A percentile compares a stretch with the other conserved stretches of the same genome.
Conservation (phyloP, 2,888 invertebrate species). For the Ceramica pisi region DNA sequence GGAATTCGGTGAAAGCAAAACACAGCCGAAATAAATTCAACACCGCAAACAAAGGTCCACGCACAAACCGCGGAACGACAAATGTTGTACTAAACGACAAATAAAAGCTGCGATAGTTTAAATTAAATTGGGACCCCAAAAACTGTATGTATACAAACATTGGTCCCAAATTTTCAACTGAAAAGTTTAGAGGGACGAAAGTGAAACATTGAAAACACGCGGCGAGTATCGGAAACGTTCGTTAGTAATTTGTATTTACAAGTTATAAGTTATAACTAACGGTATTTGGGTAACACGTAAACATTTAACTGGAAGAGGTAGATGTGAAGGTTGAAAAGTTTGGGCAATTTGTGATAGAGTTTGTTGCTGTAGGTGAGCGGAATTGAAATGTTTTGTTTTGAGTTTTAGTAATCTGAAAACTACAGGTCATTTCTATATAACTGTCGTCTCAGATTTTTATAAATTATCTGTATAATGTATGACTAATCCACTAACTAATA, state of each 20-base stretch:
- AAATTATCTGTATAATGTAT: neutral
- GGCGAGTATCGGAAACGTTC: conserved; percentile 80
- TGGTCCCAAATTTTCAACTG: conserved; percentile 75
- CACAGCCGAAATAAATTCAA: conserved; percentile 79
- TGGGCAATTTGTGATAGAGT: conserved; percentile 35
- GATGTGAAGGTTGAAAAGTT: conserved; percentile 41
- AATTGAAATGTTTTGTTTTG: conserved; percentile 23
- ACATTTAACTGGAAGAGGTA: conserved; percentile 42
- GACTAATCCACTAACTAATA: neutral
- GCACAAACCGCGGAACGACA: conserved; percentile 81
- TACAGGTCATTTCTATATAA: neutral
- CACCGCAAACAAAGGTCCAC: conserved; percentile 83
- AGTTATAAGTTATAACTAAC: conserved; percentile 74
- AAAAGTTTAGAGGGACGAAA: conserved; percentile 81
- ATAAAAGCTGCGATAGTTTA: conserved; percentile 89
- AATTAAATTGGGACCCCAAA: conserved; percentile 89
- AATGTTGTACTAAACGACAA: conserved; percentile 89
- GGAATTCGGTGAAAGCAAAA: conserved; percentile 79
- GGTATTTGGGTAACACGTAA: conserved; percentile 59
- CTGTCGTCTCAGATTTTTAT: neutral
- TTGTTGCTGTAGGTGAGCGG: conserved; percentile 31
- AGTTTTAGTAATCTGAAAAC: conserved; percentile 13
- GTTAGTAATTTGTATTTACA: conserved; percentile 78
- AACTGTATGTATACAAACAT: conserved; percentile 88
- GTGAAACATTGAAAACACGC: conserved; percentile 84